Percentiles rank a stretch among this genome's conserved stretches.
These are phyloP conservation scores for Sipha maydis DNA, from an alignment of 2,888 invertebrate genomes.

Conservation along the genomic window DNA sequence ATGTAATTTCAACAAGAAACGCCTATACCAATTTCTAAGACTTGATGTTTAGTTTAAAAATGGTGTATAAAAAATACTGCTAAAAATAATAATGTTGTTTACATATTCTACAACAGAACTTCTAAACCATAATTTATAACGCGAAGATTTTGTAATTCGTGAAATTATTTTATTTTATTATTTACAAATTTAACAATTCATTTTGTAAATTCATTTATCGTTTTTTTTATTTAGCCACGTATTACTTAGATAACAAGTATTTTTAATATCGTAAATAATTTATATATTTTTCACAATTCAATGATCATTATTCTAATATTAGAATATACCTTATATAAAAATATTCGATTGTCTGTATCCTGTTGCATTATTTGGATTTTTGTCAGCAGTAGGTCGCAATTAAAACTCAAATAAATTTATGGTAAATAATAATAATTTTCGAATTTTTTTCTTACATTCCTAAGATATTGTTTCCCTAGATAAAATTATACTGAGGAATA, in stretches of 20 bases:
- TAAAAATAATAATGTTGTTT: slow-evolving; percentile 6
- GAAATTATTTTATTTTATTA: neutral
- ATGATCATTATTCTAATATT: neutral
- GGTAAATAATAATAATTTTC: neutral
- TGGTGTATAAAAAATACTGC: neutral
- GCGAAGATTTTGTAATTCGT: neutral
- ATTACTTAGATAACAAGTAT: neutral
- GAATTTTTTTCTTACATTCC: neutral
- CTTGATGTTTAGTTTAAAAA: slow-evolving; percentile 10
- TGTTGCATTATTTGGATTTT: neutral
- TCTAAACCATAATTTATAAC: neutral
- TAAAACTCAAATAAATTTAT: neutral
- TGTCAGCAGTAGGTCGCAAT: neutral
- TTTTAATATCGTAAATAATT: neutral
- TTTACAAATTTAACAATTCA: neutral
- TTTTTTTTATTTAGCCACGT: neutral
- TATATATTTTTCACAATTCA: neutral
- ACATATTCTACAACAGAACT: neutral
- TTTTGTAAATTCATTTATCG: neutral
- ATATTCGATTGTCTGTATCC: neutral
- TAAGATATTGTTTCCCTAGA: neutral
- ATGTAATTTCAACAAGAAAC: slow-evolving; percentile 21
- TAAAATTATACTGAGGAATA: neutral
- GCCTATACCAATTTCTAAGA: slow-evolving; percentile 22
- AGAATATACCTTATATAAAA: neutral